Conservation (phyloP, 2,797 vertebrate genomes). For the Lycodopsis pacificus region DNA sequence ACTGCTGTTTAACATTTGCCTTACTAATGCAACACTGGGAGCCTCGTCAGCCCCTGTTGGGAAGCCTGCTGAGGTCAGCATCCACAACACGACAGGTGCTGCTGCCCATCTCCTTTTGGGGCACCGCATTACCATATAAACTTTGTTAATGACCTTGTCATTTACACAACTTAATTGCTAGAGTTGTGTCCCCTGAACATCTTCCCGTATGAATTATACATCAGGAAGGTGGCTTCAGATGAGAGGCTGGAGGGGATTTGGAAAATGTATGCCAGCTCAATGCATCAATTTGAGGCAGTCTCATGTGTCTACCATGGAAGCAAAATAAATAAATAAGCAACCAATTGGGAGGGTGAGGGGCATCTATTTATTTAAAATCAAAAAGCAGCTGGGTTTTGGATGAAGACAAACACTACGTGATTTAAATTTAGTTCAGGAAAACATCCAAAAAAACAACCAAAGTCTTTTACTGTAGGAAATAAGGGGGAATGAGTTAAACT, state of each 20-base stretch:
- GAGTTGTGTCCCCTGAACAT: slow-evolving; percentile 71
- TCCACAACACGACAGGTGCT: slow-evolving; percentile 66
- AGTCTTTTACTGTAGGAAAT: neutral
- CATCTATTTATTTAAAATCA: neutral
- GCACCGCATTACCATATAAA: slow-evolving; percentile 82
- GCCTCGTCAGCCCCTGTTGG: slow-evolving; percentile 76
- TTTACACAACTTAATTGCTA: slow-evolving; percentile 83
- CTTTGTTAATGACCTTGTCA: slow-evolving; percentile 86
- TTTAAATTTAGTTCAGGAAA: neutral
- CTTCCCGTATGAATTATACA: slow-evolving; percentile 79
- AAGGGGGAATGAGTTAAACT: neutral
- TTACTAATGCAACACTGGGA: slow-evolving; percentile 75
- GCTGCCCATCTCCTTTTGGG: slow-evolving; percentile 68
- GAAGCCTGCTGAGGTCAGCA: slow-evolving; percentile 82
- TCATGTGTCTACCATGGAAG: neutral
- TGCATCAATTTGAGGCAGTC: slow-evolving; percentile 22
- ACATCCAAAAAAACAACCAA: neutral
- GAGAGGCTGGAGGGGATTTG: slow-evolving; percentile 31
- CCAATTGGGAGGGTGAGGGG: neutral
- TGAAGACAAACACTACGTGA: neutral
- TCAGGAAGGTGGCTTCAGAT: slow-evolving; percentile 55
- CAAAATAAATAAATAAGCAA: slow-evolving; percentile 24
- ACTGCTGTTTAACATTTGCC: slow-evolving; percentile 80
- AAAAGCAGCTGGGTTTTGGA: slow-evolving; percentile 2
- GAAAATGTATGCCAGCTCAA: slow-evolving; percentile 28